phyloP scores from a whole-genome alignment of 1,140 invertebrate genomes.

The Bombus superbus region DNA sequence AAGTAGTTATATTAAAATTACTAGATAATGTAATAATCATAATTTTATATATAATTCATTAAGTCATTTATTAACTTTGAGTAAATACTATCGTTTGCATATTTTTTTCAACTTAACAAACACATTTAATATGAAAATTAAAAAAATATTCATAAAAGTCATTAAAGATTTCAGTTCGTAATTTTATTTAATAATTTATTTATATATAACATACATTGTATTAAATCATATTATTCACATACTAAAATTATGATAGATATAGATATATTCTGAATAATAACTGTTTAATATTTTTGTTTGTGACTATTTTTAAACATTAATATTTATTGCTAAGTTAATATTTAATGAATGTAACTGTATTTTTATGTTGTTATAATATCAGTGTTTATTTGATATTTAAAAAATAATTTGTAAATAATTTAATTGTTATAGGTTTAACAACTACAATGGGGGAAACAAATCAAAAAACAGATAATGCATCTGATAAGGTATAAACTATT shows the following conservation, averaged over 20 bases:
- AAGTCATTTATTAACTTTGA: conserved; percentile 5
- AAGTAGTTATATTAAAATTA: not conserved
- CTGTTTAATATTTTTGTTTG: not conserved
- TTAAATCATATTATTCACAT: not conserved
- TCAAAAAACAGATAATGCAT: conserved; percentile 76
- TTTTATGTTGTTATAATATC: conserved; percentile 7
- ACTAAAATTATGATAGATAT: conserved; percentile 3
- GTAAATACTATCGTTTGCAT: conserved; percentile 5
- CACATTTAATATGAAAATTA: not conserved
- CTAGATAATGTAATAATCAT: not conserved
- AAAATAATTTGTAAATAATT: conserved; percentile 36
- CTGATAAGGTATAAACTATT: conserved; percentile 74
- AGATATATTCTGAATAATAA: not conserved
- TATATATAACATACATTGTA: conserved; percentile 20
- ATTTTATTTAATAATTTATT: not conserved
- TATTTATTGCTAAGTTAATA: conserved; percentile 5
- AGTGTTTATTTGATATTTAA: not conserved
- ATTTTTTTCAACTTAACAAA: not conserved
- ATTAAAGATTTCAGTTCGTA: conserved; percentile 4
- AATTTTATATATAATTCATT: conserved; percentile 13
- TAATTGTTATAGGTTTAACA: conserved; percentile 72
- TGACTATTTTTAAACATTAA: conserved; percentile 18
- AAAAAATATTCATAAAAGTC: not conserved
- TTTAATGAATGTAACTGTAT: conserved; percentile 18
- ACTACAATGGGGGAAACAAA: conserved; percentile 75